Conservation (phyloP, 1,140 invertebrate species). For the Medauroidea extradentata region DNA sequence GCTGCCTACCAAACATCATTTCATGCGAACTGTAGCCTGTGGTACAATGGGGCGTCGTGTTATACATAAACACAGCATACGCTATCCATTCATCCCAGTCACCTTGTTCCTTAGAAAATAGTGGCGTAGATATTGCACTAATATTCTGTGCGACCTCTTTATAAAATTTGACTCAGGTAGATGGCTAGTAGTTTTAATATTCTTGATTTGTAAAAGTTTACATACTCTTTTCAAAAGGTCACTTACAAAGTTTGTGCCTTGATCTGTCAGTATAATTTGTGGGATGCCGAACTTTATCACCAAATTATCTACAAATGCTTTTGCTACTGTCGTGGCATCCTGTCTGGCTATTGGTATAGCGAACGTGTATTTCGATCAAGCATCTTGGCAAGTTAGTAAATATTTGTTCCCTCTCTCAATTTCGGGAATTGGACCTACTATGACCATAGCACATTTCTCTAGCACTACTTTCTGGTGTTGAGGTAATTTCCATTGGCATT, state of each 20-base stretch:
- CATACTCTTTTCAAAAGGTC: constrained; percentile 26
- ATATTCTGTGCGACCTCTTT: constrained; percentile 25
- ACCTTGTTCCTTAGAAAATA: constrained; percentile 31
- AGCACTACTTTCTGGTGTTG: constrained; percentile 15
- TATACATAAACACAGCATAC: constrained; percentile 32
- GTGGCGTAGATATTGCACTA: constrained; percentile 29
- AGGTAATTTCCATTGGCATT: constrained; percentile 22
- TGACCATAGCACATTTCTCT: constrained; percentile 24
- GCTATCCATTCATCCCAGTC: constrained; percentile 32
- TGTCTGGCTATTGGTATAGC: constrained; percentile 23
- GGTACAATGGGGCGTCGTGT: constrained; percentile 28
- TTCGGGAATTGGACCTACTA: too few relatives aligned
- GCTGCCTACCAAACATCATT: constrained; percentile 29
- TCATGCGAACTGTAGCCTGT: constrained; percentile 33
- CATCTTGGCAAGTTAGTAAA: constrained; percentile 32
- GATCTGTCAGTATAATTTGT: constrained; percentile 30
- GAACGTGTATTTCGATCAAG: constrained; percentile 29
- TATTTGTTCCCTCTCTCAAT: constrained; percentile 26
- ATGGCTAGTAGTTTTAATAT: constrained; percentile 26
- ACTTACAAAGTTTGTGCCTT: constrained; percentile 30
- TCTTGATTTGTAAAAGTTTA: constrained; percentile 28
- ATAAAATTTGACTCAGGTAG: constrained; percentile 29
- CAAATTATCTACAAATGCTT: constrained; percentile 24
- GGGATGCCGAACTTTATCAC: constrained; percentile 32
- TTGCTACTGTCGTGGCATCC: constrained; percentile 26